Percentiles rank a stretch among this genome's conserved stretches.
These are phyloP conservation scores for Poliocrania exsul DNA, from an alignment of 2,797 vertebrate species.

Conservation along the genomic window DNA sequence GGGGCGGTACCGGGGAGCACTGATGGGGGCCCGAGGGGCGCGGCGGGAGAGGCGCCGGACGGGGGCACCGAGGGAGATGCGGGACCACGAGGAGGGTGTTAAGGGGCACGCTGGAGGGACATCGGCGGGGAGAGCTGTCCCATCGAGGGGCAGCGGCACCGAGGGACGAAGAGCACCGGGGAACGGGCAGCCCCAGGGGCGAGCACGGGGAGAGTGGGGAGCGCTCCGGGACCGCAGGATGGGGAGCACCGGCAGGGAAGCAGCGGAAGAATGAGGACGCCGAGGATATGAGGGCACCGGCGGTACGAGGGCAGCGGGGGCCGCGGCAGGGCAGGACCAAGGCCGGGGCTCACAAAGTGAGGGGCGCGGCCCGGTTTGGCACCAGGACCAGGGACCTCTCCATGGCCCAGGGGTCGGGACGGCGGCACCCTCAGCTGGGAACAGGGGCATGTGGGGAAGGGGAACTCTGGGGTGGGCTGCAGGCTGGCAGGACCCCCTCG, in stretches of 20 bases:
- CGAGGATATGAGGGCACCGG: too few species aligned
- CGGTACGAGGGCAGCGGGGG: not conserved
- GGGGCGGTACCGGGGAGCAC: not conserved
- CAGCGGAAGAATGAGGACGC: too few species aligned
- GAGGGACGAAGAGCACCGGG: not conserved
- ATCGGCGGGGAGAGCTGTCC: not conserved
- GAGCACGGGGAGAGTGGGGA: not conserved
- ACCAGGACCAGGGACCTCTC: not conserved
- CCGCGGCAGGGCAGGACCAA: not conserved
- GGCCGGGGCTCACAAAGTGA: not conserved
- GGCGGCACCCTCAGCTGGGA: not conserved
- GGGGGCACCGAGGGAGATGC: not conserved
- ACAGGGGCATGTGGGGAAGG: not conserved
- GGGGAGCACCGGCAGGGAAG: too few species aligned
- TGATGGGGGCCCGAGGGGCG: not conserved
- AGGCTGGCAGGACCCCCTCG: not conserved
- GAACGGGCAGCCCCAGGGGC: not conserved
- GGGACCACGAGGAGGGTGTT: not conserved
- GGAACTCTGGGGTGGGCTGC: not conserved
- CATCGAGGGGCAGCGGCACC: not conserved
- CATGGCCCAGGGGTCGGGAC: not conserved
- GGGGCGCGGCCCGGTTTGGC: not conserved
- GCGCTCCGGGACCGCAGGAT: too few species aligned
- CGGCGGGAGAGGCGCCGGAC: not conserved
- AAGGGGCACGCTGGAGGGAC: not conserved